Base-by-base conservation (phyloP, 1,140 invertebrate genomes). In the Plutomurus gul region DNA sequence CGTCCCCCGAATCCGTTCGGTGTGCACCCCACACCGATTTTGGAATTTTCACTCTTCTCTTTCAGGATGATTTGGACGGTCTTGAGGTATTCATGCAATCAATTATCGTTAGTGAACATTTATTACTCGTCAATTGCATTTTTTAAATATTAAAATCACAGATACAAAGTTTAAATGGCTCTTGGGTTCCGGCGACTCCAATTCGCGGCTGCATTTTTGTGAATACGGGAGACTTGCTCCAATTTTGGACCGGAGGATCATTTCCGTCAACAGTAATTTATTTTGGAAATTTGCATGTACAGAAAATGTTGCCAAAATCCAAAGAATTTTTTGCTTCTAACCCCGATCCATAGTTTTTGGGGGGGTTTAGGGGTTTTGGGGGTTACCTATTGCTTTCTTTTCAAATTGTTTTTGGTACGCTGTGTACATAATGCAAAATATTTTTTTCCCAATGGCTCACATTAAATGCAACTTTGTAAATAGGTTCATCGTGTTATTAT, bases 181-280 rank as follows among this genome's bases (percentile, higher is more conserved):
- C 91, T 80, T 95, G 93, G 92, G 88, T 91, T 81, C 88, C 90
- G 30, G 93, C 93, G 0, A 91, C 92, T 1, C 92, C 94, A 84
- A 87, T 95, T 30, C 92, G 92, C 0, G 92, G 92, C 36, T 91
- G 93, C 8, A 91, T 95, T 81, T 86, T 95, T 22, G 89, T 95
- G 36, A 93, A 93, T 84, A 90, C 91, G 25, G 94, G 93, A 25
- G 92, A 94, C 84, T 88, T 94, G 65, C 85, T 95, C 40, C 91
- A 92, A 47, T 88, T 89, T 36, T 94, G 93, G 93, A 94, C 93
- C 11, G 89, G 90, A 39, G 90, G 91, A 60, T 87, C 89, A 39
- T 89, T 93, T 72, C 89, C 90, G 11, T 91, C 93, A 71, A 87
- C 93, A 84, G 91, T 92, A 85, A 88, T 87, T 86, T 20, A 16